Evolutionary conservation across 1,140 invertebrate species (phyloP), one percentile per base, ranked within the genome.

Genomic region (Hylaeus anthracinus): DNA sequence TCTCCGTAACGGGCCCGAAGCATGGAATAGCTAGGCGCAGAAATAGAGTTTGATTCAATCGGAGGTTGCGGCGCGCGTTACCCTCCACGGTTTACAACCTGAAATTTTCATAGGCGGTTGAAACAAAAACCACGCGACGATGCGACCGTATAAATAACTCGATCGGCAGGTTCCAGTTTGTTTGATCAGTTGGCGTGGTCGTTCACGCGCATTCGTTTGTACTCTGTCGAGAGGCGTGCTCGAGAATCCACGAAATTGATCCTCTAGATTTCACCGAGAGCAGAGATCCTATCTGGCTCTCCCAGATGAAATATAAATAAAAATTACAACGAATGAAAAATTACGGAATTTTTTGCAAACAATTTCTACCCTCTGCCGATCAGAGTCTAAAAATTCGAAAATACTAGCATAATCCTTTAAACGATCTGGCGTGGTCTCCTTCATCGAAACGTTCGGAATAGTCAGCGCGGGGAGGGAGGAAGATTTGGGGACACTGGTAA

Each of bases 171-270:
- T 86, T 43, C 41, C 61, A 58, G 81, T 79, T 82, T 86, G 81
- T 83, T 86, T 80, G 85, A 79, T 83, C 84, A 83, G 81, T 86
- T 85, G 84, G 79, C 58, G 56, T 9, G 81, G 56, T 58, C 61
- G 61, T 86, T 73, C 8, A 71, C 81, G 72, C 81, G 72, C 76
- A 72, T 83, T 76, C 79, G 69, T 84, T 77, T 73, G 69, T 84
- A 48, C 56, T 58, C 51, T 66, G 63, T 45, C 58, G 55, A 63
- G 83, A 81, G 26, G 51, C 73, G 4, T 63, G 70, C 37, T 55
- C 26, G 70, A 78, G 58, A 69, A 65, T 67, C 79, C 63, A 67
- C 56, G 55, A 73, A 48, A 48, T 82, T 56, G 64, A 63, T 45
- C 79, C 45, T 56, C 45, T 66, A 37, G 71, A 37, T 64, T 37